Percentiles rank a stretch among this genome's conserved stretches.
These are phyloP conservation scores for Cyanoderma ruficeps DNA, from an alignment of 2,113 vertebrate genomes.

Conservation along the genomic window DNA sequence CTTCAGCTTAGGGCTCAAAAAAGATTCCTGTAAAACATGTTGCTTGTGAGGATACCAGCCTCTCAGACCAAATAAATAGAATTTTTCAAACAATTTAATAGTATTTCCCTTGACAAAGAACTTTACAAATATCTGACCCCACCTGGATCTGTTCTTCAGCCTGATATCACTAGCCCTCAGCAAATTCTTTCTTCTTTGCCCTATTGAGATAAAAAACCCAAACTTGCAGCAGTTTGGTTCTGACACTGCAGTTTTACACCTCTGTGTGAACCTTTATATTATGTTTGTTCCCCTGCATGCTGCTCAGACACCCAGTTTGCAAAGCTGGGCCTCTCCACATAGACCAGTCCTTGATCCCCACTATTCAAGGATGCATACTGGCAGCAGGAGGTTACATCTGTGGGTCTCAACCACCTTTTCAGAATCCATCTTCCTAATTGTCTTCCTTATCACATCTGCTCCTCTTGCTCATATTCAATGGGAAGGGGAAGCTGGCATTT, in stretches of 20 bases:
- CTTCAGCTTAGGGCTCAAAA: not conserved
- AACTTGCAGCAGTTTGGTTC: not conserved
- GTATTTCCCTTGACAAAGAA: not conserved
- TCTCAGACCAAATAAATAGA: not conserved
- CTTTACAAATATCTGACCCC: not conserved
- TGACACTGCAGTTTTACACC: not conserved
- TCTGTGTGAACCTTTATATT: not conserved
- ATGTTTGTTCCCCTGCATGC: not conserved
- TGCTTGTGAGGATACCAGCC: not conserved
- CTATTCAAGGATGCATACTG: not conserved
- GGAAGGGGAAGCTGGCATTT: not conserved
- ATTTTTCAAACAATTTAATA: not conserved
- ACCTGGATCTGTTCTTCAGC: not conserved
- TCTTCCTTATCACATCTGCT: not conserved
- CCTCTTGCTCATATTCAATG: not conserved
- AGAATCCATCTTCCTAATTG: not conserved
- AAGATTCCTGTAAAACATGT: not conserved
- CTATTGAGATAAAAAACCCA: not conserved
- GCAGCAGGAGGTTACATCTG: not conserved
- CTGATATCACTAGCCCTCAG: not conserved
- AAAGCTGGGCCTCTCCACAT: not conserved
- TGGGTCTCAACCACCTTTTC: not conserved
- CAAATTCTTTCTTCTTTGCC: not conserved
- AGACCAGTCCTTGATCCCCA: not conserved
- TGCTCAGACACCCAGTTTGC: not conserved